Evolutionary conservation across 2,797 vertebrate genomes (phyloP), one percentile per base, ranked within the genome.

Genomic region (Danionella dracula): DNA sequence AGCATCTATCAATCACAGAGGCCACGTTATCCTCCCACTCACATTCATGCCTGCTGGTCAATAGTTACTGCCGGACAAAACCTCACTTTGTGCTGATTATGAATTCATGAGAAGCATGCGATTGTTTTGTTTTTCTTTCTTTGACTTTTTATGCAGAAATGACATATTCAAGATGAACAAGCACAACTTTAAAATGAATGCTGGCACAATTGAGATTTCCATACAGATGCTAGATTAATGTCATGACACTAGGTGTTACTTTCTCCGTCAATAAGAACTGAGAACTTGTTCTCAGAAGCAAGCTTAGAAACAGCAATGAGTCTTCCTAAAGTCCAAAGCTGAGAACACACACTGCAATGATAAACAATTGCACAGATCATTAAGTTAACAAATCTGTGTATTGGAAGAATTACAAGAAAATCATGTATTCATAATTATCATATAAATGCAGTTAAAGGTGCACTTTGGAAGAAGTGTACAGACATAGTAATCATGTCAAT

Each of bases 1-100:
- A 79, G 76, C 72, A 75, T 71, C 56, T 79, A 77, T 83, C 78
- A 82, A 54, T 85, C 80, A 74, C 42, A 21, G 48, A 34, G 19
- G 32, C 38, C 9, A 55, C 13, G 12, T 62, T 23, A 27, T 49
- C 27, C 66, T 56, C 58, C 66, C 54, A 61, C 46, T 61, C 49
- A 68, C 71, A 75, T 73, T 71, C 40, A 49, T 38, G 27, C 32
- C n/a, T 46, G 34, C 55, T 71, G 68, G 75, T 76, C 68, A 76
- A 62, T 74, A 53, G 65, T 58, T 37, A 13, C 9, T 7, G 20
- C 46, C 35, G 66, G 64, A 57, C 70, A 68, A 62, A 62, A 67
- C 21, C 63, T 66, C 42, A 56, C 15, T 13, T 45, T 9, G 27
- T 21, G 44, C 44, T 45, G 31, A 19, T 66, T 57, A 38, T 56